A percentile compares a stretch with the other conserved stretches of the same genome.
Evolutionary conservation across 2,888 invertebrate species (phyloP).

Genomic region (Anarsia innoxiella): DNA sequence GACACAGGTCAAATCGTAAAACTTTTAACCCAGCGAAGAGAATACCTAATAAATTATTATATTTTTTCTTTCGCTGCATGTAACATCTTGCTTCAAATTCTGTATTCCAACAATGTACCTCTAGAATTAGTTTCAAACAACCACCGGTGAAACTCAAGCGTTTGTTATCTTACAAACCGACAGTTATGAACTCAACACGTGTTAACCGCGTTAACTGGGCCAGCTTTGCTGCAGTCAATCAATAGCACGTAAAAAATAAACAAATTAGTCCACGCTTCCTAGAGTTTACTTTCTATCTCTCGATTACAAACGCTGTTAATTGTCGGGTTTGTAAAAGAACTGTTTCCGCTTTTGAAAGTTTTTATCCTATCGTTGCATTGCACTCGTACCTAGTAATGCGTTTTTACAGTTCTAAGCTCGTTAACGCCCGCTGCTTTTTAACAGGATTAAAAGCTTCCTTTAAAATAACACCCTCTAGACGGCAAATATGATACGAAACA

Average conservation of each 20-base stretch:
- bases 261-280: constrained; percentile 27
- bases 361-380: too few species aligned
- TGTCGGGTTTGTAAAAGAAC: neutral
- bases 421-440: too few species aligned
- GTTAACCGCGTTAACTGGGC: constrained; percentile 44
- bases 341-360: too few species aligned
- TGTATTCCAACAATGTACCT: neutral
- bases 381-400: too few species aligned
- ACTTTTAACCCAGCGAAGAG: constrained; percentile 1
- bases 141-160: constrained; percentile 5
- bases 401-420: too few species aligned
- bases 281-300: constrained; percentile 4
- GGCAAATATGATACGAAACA: constrained; percentile 5
- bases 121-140: neutral
- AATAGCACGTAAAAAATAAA: constrained; percentile 50
- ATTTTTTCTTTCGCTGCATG: too few species aligned
- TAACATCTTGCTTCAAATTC: too few species aligned
- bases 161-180: constrained; percentile 11
- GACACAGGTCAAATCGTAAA: constrained; percentile 13
- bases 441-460: too few species aligned
- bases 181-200: constrained; percentile 38
- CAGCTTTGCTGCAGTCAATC: constrained; percentile 51
- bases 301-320: constrained; percentile 4
- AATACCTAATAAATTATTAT: too few species aligned
- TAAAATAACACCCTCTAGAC: too few species aligned